Base-by-base conservation (phyloP, 2,113 vertebrate species). In the Nothocercus nigrocapillus region DNA sequence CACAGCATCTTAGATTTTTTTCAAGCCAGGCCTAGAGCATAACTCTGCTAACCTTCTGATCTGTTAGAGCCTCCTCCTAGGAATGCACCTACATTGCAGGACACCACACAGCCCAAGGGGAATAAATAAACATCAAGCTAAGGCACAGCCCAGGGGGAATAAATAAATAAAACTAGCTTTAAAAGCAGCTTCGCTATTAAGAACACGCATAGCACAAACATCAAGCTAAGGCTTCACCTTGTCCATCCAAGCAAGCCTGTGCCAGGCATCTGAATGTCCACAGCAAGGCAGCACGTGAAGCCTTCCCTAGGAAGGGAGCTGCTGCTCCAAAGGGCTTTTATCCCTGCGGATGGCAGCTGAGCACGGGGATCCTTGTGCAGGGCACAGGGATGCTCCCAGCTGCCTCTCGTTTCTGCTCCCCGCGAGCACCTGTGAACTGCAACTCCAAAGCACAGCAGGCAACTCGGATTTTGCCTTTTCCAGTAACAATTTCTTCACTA, bases 201-300 rank as follows among this genome's bases (percentile, higher is more conserved):
- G 36, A 34, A 25, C 21, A 40, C n/a, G 1, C 59, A 28, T 27
- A 21, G 1, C 4, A 4, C 5, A n/a, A 7, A 1, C 14, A n/a
- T 24, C 54, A 5, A 6, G 0, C 47, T 2, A 22, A 40, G 14
- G 0, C 0, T 9, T 42, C 16, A 0, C 14, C 19, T 36, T 3
- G 5, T 10, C 25, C 8, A 3, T 5, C 34, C 51, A 56, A 32
- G 11, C 0, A 1, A 84, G 22, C 22, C 34, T 13, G 10, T 4
- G 19, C 7, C 36, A 47, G 15, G 17, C 5, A 8, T 47, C 56
- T 34, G 36, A 17, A 47, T 34, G 11, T 45, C n/a, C 10, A 12
- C 18, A 27, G 3, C 2, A 42, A 47, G 1, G 3, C 21, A 83
- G 8, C 0, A 68, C 54, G 44, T 9, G 2, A 77, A 77, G 27